A percentile compares a stretch with the other conserved stretches of the same genome.
Conservation (phyloP, 2,113 vertebrate genomes). For the Oncorhynchus keta region DNA sequence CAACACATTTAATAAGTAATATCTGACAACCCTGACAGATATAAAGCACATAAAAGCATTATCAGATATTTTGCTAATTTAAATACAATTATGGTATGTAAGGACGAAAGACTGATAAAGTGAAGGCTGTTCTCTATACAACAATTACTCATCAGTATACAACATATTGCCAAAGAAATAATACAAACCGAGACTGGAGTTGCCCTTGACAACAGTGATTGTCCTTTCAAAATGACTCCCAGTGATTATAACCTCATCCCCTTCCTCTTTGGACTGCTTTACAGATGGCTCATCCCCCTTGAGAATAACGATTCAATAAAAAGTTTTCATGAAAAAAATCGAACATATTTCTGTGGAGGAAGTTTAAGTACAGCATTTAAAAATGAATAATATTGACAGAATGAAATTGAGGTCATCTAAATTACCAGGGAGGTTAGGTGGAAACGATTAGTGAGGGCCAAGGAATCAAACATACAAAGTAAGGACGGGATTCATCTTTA, state of each 20-base stretch:
- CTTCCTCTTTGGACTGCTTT: constrained; percentile 58
- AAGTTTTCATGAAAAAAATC: constrained; percentile 15
- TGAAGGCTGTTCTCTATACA: constrained; percentile 31
- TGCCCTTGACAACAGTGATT: constrained; percentile 94
- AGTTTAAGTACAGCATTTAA: neutral
- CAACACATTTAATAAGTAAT: too few relatives aligned
- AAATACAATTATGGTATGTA: too few relatives aligned
- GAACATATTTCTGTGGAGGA: neutral
- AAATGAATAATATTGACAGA: neutral
- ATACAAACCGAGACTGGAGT: constrained; percentile 89
- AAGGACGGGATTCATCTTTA: neutral
- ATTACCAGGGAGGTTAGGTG: neutral
- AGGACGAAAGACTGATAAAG: constrained; percentile 12
- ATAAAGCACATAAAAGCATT: too few relatives aligned
- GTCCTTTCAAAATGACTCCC: constrained; percentile 85
- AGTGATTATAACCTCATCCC: constrained; percentile 54
- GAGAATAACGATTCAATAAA: constrained; percentile 39
- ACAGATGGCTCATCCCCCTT: constrained; percentile 72
- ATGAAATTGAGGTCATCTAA: neutral
- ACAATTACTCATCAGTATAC: constrained; percentile 27
- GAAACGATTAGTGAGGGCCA: constrained; percentile 11
- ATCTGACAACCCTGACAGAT: too few relatives aligned
- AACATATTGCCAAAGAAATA: constrained; percentile 27
- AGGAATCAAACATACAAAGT: constrained; percentile 15
- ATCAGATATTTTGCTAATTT: too few relatives aligned